Evolutionary conservation across 2,888 invertebrate species (phyloP), one percentile per base, ranked within the genome.

Genomic region (Lordiphosa fenestrarum): DNA sequence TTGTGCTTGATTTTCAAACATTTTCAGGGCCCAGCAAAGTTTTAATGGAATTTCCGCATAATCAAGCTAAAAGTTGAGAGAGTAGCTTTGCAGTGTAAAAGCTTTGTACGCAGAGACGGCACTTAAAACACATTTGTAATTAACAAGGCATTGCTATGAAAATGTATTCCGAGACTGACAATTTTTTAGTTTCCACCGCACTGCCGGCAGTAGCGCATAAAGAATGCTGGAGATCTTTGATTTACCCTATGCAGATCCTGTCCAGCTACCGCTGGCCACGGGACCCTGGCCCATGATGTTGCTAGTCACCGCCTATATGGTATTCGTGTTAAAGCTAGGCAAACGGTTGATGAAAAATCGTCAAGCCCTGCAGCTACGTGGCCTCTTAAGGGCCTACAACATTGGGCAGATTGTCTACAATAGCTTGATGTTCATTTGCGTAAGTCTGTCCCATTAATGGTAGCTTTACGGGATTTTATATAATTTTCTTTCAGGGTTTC

Each of bases 31-130:
- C 41, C 56, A 51, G 63, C 52, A 66, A 84, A 77, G 42, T 85
- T 77, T 80, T 85, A 77, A 77, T 85, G 76, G 69, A 75, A 85
- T 84, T 78, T 59, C 9, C 10, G 53, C 69, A 78, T 82, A 78
- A 82, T 74, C 83, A 60, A 60, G 71, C 74, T 82, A 68, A 41
- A 77, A 73, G 52, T 61, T 59, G 12, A 42, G 41, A 49, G 58
- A 47, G 66, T 39, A 19, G 39, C 39, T 19, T n/a, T 21, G 6
- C 10, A 21, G 21, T 30, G 30, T 30, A 30, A 30, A 30, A 30
- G 30, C 30, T 30, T 30, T 30, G 7, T 30, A 30, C 30, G 30
- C 4, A 10, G 30, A 15, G 1, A 10, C 30, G 19, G 19, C 19
- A 30, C 30, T 30, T 30, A 30, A 30, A 2, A 30, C 9, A 9